Evolutionary conservation across 1,140 invertebrate species (phyloP), one percentile per base, ranked within the genome.

Genomic region (Gerris buenoi): DNA sequence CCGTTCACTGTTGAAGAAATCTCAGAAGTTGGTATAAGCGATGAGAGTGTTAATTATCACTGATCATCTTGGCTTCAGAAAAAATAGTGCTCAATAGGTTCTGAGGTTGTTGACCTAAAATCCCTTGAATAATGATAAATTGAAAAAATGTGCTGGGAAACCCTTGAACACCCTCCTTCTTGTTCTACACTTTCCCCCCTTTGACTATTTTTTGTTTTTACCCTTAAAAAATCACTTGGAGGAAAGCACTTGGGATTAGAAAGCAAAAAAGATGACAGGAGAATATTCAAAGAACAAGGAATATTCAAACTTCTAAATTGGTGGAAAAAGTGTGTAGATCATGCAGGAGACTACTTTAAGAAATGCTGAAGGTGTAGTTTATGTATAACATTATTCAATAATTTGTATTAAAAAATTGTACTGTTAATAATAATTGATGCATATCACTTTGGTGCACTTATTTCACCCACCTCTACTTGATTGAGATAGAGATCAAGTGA

Each of bases 71-170:
- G 46, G 46, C n/a, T 56, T 56, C 10, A 56, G 46, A 56, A 56
- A 56, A 56, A 56, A 13, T 56, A 56, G 46, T 56, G 46, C 46
- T 56, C 10, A n/a, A 56, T 56, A n/a, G 46, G 46, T 56, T 56
- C 46, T n/a, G 46, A 56, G 46, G 46, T 56, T 56, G 46, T 56
- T 56, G 46, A 56, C n/a, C n/a, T 10, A n/a, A 56, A 56, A 56
- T n/a, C 46, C 64, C 58, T 29, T 68, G 67, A 71, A 70, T 1
- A 71, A 29, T 58, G 68, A 70, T 23, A 72, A 72, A 71, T 69
- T 75, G 56, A 29, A 64, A 22, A 65, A 73, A 74, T 72, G 73
- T n/a, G 61, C 62, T 75, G 70, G 66, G 65, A 77, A 73, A 46
- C 73, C 68, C 70, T 73, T 29, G 65, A 68, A 66, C 70, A 74